Percentiles rank a stretch among this genome's conserved stretches.
Conservation (phyloP, 2,888 invertebrate species). For the Himalopsyche japonica region DNA sequence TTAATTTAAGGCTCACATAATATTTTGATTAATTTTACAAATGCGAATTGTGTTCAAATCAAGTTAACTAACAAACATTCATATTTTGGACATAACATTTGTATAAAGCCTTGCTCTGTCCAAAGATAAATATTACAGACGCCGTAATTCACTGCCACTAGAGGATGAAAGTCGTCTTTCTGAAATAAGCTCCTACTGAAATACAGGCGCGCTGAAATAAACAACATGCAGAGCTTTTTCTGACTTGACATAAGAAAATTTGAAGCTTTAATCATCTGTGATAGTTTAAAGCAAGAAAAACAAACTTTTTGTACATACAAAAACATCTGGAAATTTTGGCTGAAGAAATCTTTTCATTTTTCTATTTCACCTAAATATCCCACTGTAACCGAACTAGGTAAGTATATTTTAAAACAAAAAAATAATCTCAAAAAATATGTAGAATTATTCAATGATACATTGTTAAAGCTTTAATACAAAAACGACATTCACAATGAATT, state of each 20-base stretch:
- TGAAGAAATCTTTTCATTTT: too few relatives aligned
- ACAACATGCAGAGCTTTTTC: background rate
- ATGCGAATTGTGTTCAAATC: background rate
- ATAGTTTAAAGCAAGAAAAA: background rate
- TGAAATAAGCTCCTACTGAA: background rate
- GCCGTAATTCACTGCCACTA: background rate
- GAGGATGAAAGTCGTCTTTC: background rate
- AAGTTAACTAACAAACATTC: background rate
- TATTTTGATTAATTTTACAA: background rate
- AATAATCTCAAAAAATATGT: too few relatives aligned
- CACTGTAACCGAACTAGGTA: too few relatives aligned
- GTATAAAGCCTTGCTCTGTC: background rate
- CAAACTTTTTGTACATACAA: background rate
- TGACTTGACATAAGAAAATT: background rate
- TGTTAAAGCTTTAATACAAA: too few relatives aligned
- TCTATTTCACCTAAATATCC: too few relatives aligned
- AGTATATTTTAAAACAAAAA: too few relatives aligned
- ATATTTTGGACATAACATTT: background rate
- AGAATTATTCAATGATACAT: too few relatives aligned
- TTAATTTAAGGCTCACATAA: too few relatives aligned
- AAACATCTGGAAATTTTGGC: background rate
- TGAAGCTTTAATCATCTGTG: background rate
- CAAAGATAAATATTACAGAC: background rate
- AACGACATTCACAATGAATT: too few relatives aligned
- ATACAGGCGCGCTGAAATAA: background rate